Percentiles rank a stretch among this genome's conserved stretches.
These are phyloP conservation scores for Chrysochloris asiatica DNA, from an alignment of 2,113 vertebrate species.

Conservation along the genomic window DNA sequence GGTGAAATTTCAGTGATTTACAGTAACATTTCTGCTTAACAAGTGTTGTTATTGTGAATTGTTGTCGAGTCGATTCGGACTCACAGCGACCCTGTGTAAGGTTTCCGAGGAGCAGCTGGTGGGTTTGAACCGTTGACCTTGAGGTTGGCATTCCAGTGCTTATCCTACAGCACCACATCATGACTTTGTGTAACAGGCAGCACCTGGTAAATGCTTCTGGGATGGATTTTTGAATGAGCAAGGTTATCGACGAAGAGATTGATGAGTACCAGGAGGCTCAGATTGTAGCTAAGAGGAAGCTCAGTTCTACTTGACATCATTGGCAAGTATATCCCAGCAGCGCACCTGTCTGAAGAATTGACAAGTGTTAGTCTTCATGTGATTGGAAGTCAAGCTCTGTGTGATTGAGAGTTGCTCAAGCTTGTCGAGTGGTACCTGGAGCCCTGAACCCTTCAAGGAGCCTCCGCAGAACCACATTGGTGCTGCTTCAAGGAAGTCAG, in stretches of 20 bases:
- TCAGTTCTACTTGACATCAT: not conserved
- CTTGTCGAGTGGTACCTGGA: not conserved
- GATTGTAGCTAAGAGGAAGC: not conserved
- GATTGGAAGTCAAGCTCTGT: not conserved
- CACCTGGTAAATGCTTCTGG: fast-evolving
- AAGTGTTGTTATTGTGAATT: too few species aligned
- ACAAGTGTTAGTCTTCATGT: too few species aligned
- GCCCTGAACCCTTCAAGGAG: not conserved
- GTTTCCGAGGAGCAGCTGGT: too few species aligned
- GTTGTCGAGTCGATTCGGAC: too few species aligned
- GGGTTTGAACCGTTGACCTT: too few species aligned
- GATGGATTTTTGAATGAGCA: not conserved
- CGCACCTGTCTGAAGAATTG: not conserved
- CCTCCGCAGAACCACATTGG: not conserved
- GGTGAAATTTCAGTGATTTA: not conserved
- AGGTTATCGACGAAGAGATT: not conserved
- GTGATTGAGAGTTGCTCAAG: not conserved
- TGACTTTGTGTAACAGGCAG: not conserved
- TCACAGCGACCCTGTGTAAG: too few species aligned
- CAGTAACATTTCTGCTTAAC: not conserved
- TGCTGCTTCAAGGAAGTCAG: not conserved
- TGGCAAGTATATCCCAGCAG: not conserved
- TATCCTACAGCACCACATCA: too few species aligned
- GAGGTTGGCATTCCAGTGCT: too few species aligned
- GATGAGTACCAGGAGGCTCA: not conserved